These are phyloP conservation scores for Maniola hyperantus DNA, from an alignment of 2,888 invertebrate species.

Conservation along the genomic window DNA sequence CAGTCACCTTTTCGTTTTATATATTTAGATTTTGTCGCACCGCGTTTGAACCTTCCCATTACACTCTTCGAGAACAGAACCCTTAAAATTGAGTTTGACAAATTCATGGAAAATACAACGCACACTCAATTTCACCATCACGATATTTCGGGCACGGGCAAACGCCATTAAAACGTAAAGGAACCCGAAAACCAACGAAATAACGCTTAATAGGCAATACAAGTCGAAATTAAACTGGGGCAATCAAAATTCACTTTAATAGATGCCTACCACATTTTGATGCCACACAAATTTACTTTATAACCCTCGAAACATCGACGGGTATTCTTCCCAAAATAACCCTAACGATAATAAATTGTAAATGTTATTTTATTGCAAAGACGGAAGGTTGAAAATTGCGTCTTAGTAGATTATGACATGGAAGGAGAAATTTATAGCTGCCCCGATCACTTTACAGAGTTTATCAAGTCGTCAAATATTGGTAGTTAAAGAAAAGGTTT, in stretches of 20 bases:
- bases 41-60: no score
- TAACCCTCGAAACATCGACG: constrained; percentile 45
- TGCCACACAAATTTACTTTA: constrained; percentile 50
- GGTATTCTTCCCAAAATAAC: constrained; percentile 39
- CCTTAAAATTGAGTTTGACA: neutral
- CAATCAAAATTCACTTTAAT: constrained; percentile 46
- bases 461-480: constrained; percentile 15
- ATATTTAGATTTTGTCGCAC: no score
- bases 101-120: constrained; percentile 13
- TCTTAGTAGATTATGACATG: neutral
- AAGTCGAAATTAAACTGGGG: constrained; percentile 42
- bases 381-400: constrained; percentile 12
- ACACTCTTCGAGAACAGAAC: no score
- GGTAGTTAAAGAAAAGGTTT: neutral
- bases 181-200: constrained; percentile 32
- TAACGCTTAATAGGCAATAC: constrained; percentile 42
- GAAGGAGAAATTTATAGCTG: constrained; percentile 23
- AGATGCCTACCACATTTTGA: constrained; percentile 43
- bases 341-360: constrained; percentile 8
- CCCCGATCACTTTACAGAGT: constrained; percentile 11
- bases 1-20: no score
- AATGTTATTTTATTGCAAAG: constrained; percentile 25
- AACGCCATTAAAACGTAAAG: constrained; percentile 32
- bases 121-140: constrained; percentile 16
- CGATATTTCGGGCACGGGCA: constrained; percentile 31